These are phyloP conservation scores for Apis dorsata DNA, from an alignment of 1,140 invertebrate genomes.

Conservation along the genomic window DNA sequence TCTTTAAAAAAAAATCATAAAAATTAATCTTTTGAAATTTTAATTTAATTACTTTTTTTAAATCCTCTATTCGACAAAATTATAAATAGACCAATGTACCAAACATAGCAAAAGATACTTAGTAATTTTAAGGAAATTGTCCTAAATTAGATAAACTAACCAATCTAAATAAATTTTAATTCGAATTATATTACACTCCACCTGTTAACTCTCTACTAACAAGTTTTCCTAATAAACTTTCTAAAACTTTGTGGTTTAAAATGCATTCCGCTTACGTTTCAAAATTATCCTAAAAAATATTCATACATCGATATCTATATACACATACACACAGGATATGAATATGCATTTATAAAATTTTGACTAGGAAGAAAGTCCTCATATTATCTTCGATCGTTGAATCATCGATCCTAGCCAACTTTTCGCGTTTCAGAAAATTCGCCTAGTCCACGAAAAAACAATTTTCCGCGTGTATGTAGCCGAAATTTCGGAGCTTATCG, in stretches of 20 bases:
- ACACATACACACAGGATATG: not conserved
- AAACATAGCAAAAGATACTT: not conserved
- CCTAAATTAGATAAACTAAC: not conserved
- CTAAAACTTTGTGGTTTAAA: not conserved
- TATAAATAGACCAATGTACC: not conserved
- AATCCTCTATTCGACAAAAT: too few relatives aligned
- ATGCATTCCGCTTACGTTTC: too few relatives aligned
- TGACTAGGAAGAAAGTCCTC: not conserved
- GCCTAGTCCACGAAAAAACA: not conserved
- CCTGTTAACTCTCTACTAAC: not conserved
- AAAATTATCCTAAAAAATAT: not conserved
- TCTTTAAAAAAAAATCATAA: too few relatives aligned
- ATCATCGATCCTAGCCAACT: not conserved
- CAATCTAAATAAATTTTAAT: not conserved
- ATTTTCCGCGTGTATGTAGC: not conserved
- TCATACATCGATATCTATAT: not conserved
- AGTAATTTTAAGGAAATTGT: not conserved
- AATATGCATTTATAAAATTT: not conserved
- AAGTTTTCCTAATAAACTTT: not conserved
- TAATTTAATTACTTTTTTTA: too few relatives aligned
- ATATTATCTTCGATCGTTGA: not conserved
- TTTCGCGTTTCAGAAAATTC: not conserved
- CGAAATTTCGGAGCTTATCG: constrained; percentile 9
- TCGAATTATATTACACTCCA: not conserved
- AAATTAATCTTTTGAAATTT: too few relatives aligned